phyloP scores from a whole-genome alignment of 2,888 invertebrate genomes.

The Cheilosia pagana region DNA sequence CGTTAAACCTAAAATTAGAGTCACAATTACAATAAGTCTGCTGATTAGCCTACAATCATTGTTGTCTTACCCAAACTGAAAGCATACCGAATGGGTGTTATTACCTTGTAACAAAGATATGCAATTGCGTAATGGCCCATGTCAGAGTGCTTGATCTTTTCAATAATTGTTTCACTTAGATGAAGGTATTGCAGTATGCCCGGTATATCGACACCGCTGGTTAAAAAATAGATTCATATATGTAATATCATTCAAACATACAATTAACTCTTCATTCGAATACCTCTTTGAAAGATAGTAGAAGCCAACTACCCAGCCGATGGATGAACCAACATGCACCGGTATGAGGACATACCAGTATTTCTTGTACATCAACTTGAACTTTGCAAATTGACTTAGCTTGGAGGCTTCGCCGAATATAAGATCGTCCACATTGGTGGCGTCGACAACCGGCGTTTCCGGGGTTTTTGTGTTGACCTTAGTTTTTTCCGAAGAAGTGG shows the following conservation, averaged over 20 bases:
- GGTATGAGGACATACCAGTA: slow-evolving; percentile 98
- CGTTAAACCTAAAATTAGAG: slow-evolving; percentile 88
- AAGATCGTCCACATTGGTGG: slow-evolving; percentile 76
- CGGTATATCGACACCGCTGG: slow-evolving; percentile 96
- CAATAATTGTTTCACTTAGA: slow-evolving; percentile 90
- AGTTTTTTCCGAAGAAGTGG: background rate
- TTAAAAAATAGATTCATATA: slow-evolving; percentile 35
- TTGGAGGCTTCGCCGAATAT: slow-evolving; percentile 84
- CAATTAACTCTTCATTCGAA: background rate
- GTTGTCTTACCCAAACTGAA: slow-evolving; percentile 90
- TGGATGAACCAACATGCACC: slow-evolving; percentile 95
- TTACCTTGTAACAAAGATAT: slow-evolving; percentile 96
- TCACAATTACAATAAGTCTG: background rate
- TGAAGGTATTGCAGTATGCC: slow-evolving; percentile 90
- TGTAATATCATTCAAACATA: background rate
- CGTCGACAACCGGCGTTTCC: background rate
- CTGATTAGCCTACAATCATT: background rate
- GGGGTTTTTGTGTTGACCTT: background rate
- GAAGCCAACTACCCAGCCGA: slow-evolving; percentile 94
- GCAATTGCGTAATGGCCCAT: slow-evolving; percentile 96
- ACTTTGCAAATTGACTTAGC: slow-evolving; percentile 89
- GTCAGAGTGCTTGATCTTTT: slow-evolving; percentile 90
- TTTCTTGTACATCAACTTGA: slow-evolving; percentile 96
- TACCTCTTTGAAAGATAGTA: slow-evolving; percentile 94
- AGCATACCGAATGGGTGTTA: slow-evolving; percentile 95